Evolutionary conservation across 2,113 vertebrate species (phyloP).

Genomic region (Mirza zaza): DNA sequence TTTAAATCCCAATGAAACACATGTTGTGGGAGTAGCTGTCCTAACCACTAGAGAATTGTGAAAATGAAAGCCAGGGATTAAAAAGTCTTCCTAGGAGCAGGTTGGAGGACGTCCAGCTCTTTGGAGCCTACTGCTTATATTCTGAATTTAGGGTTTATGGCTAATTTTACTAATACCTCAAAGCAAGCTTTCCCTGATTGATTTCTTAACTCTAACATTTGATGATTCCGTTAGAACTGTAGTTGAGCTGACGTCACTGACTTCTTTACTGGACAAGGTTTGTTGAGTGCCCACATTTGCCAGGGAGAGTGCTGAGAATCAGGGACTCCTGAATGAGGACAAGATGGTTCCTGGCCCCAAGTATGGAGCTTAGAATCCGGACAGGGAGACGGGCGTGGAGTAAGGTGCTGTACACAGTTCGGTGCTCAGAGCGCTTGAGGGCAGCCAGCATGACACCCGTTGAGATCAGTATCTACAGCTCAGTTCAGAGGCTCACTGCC

Average conservation of each 20-base stretch:
- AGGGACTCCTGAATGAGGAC: background rate
- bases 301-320: background rate
- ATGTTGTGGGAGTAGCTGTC: background rate
- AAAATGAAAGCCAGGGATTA: background rate
- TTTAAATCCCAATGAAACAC: background rate
- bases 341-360: background rate
- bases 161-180: background rate
- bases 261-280: background rate
- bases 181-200: background rate
- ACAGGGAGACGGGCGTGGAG: background rate
- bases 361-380: background rate
- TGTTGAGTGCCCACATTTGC: background rate
- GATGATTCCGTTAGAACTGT: background rate
- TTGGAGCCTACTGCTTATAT: background rate
- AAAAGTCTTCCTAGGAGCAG: background rate
- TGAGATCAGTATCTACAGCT: background rate
- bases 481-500: background rate
- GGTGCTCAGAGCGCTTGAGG: background rate
- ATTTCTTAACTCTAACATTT: background rate
- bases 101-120: background rate
- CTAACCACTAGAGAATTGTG: background rate
- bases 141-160: background rate
- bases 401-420: background rate
- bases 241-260: background rate
- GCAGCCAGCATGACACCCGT: too few species aligned